phyloP scores from a whole-genome alignment of 2,888 invertebrate genomes.

The Ochlodes sylvanus region DNA sequence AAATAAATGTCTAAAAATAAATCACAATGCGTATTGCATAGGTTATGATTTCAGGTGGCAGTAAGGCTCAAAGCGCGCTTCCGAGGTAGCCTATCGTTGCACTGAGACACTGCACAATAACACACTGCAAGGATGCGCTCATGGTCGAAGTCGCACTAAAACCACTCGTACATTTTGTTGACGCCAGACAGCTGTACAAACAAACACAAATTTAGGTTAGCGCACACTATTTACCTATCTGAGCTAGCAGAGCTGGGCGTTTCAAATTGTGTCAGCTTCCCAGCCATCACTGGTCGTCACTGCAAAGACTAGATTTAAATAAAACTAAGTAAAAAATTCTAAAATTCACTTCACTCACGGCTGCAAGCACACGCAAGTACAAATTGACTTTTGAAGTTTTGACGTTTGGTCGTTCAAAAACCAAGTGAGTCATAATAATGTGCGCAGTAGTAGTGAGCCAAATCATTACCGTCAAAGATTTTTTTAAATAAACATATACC shows the following conservation, averaged over 20 bases:
- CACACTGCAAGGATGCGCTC: conserved; percentile 55
- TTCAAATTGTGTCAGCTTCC: conserved; percentile 88
- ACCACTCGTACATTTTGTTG: conserved; percentile 61
- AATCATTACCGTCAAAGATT: conserved; percentile 34
- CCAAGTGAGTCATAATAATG: conserved; percentile 41
- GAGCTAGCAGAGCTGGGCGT: conserved; percentile 96
- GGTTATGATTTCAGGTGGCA: conserved; percentile 70
- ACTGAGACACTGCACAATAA: conserved; percentile 60
- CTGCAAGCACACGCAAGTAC: conserved; percentile 63
- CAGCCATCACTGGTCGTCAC: conserved; percentile 69
- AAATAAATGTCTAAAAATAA: conserved; percentile 81
- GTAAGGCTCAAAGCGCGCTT: conserved; percentile 49
- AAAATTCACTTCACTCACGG: conserved; percentile 60
- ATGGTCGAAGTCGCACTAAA: conserved; percentile 65
- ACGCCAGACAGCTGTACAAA: conserved; percentile 78
- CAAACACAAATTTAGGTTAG: conserved; percentile 71
- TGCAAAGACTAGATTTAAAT: conserved; percentile 38
- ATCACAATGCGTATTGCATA: conserved; percentile 70
- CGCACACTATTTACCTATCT: conserved; percentile 89
- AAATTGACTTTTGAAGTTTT: conserved; percentile 32
- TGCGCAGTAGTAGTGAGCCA: conserved; percentile 36
- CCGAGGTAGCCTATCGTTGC: conserved; percentile 46
- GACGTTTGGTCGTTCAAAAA: conserved; percentile 38
- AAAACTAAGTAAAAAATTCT: conserved; percentile 46
- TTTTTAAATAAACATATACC: not conserved